Evolutionary conservation across 2,888 invertebrate species (phyloP), one percentile per base, ranked within the genome.

Genomic region (Chloroclystis v-ata): DNA sequence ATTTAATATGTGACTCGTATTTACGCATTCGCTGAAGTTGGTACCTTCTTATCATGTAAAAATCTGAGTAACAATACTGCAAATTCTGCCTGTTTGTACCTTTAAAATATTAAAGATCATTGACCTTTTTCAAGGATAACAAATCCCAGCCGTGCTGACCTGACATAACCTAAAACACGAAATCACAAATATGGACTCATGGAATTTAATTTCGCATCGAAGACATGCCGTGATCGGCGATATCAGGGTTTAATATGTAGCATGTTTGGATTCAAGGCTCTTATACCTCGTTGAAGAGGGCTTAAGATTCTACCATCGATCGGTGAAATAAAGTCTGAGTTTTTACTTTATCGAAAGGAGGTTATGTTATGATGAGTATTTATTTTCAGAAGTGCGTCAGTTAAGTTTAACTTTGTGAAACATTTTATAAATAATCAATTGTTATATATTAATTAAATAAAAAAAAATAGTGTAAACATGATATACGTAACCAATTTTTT

Each of bases 241-340:
- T 12, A 28, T 28, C 12, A 29, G 37, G 37, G 46, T 44, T 39
- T 38, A 38, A 29, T 45, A 29, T 40, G 30, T 41, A 38, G 30
- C 24, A 45, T 43, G 49, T 43, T 28, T 38, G 42, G 42, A 14
- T 44, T 11, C 32, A 24, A 8, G 29, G 20, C 20, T 24, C 16
- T 5, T 20, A 20, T 35, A 7, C 7, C 16, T 16, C 3, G 3
- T 24, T 11, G 16, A 7, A 33, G n/a, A 14, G 26, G 8, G 20
- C 10, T 35, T 35, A 24, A 11, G 3, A 35, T 20, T 35, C 16
- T 7, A 24, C 6, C 33, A 20, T 4, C 5, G 20, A 4, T 20
- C 5, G 20, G 6, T 16, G 9, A 16, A 10, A 20, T 33, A 9
- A 11, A 12, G 9, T 13, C 13, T 11, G 29, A 8, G 9, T 30